Conservation (phyloP, 1,140 invertebrate genomes). For the Pseudachorutes palmiensis region DNA sequence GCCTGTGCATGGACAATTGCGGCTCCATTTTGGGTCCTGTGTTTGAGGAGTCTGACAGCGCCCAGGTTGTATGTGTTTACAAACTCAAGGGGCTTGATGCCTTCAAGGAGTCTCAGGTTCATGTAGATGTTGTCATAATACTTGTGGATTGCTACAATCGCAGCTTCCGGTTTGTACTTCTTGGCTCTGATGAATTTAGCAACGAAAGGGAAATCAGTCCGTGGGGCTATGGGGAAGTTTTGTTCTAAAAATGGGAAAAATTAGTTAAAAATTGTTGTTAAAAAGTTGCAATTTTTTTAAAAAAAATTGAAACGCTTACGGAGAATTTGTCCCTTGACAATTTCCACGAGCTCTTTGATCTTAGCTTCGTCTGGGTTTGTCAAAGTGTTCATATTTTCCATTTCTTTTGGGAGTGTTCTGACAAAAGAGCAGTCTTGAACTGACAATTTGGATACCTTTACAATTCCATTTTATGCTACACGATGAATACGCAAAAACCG, state of each 20-base stretch:
- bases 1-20: too few relatives aligned
- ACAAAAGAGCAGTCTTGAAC: too few relatives aligned
- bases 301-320: neutral
- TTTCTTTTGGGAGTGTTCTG: too few relatives aligned
- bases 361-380: neutral
- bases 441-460: too few relatives aligned
- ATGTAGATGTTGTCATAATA: neutral
- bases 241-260: neutral
- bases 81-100: neutral
- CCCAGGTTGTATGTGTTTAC: neutral
- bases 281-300: too few relatives aligned
- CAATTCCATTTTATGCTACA: too few relatives aligned
- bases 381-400: too few relatives aligned
- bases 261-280: neutral
- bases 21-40: neutral
- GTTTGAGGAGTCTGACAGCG: neutral
- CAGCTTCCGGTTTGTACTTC: constrained; percentile 5
- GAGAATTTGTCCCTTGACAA: neutral
- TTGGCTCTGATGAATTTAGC: neutral
- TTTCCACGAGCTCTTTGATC: neutral
- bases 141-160: neutral
- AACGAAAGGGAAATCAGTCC: neutral
- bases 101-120: neutral
- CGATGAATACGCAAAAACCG: too few relatives aligned
- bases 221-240: neutral